Evolutionary conservation across 2,113 vertebrate genomes (phyloP).

Genomic region (Gasterosteus nipponicus): DNA sequence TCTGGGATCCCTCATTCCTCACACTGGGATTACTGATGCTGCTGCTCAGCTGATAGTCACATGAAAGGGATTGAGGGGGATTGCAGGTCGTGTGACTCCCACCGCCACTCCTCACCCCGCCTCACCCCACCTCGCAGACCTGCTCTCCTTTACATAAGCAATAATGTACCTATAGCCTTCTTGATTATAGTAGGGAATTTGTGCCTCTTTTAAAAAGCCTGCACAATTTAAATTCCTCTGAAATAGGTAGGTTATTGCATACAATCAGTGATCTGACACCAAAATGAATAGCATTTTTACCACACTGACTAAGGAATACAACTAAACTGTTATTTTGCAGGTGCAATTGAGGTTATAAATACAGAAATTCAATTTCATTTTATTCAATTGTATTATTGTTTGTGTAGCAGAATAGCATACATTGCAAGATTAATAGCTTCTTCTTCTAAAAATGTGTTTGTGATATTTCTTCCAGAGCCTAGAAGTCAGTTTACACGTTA

Average conservation of each 20-base stretch:
- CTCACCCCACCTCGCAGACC: constrained; percentile 21
- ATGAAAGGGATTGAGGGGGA: constrained; percentile 89
- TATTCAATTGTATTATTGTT: not conserved
- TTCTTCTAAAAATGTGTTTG: not conserved
- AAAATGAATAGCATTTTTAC: not conserved
- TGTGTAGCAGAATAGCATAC: not conserved
- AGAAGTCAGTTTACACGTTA: constrained; percentile 75
- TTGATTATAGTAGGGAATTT: not conserved
- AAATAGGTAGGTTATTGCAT: not conserved
- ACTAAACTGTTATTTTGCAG: not conserved
- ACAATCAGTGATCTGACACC: not conserved
- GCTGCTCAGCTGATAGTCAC: constrained; percentile 93
- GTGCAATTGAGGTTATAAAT: not conserved
- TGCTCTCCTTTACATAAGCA: not conserved
- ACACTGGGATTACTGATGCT: constrained; percentile 72
- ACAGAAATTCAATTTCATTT: not conserved
- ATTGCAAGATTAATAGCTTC: not conserved
- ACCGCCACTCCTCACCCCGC: constrained; percentile 55
- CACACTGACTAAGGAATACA: not conserved
- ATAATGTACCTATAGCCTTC: not conserved
- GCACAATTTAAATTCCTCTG: not conserved
- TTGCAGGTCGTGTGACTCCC: constrained; percentile 85
- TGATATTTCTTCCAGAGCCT: constrained; percentile 62
- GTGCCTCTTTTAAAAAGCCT: not conserved
- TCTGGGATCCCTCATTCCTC: constrained; percentile 68